Base-by-base conservation (phyloP, 2,797 vertebrate genomes). In the Hoplostethus mediterraneus region DNA sequence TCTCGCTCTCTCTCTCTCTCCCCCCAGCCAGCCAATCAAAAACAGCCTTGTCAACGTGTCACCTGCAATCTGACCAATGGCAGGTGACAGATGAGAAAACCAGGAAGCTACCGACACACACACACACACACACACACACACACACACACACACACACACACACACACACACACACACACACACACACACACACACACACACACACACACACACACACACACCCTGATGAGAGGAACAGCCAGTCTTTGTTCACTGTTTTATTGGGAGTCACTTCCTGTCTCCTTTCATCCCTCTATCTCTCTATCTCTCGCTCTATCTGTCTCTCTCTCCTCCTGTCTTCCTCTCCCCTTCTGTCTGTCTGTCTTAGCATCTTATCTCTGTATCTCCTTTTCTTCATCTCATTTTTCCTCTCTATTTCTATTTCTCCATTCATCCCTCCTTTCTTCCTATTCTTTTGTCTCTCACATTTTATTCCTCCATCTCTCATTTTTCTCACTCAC, bases 31-130 rank as follows among this genome's bases (percentile, higher is more conserved):
- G 44, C 44, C 59, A 62, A 45, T 62, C 48, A 28, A 62, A 62
- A 47, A 7, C 44, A 47, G 59, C 7, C 59, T 47, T 62, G 44
- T 62, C 48, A 62, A 62, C 59, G 47, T 62, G 59, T 62, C 59
- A 62, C 59, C 59, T 48, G 44, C 25, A 25, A 30, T 48, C 25
- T 28, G 44, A 44, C 44, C 59, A 48, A 62, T 62, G 42, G 59
- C 59, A 31, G 59, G 28, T 47, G 28, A 33, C 44, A 31, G 59
- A 48, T 62, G 59, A 42, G 17, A 45, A 28, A 61, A 47, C 13
- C 44, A 8, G 42, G 44, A 31, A 33, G 28, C 44, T 48, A 48
- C 44, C 5, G 9, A 21, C 21, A 21, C 21, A 21, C 21, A 21
- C 21, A 21, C 21, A 21, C 21, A 38, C 56, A 28, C 58, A 60